Conservation (phyloP, 2,888 invertebrate genomes). For the Lasioglossum vierecki region DNA sequence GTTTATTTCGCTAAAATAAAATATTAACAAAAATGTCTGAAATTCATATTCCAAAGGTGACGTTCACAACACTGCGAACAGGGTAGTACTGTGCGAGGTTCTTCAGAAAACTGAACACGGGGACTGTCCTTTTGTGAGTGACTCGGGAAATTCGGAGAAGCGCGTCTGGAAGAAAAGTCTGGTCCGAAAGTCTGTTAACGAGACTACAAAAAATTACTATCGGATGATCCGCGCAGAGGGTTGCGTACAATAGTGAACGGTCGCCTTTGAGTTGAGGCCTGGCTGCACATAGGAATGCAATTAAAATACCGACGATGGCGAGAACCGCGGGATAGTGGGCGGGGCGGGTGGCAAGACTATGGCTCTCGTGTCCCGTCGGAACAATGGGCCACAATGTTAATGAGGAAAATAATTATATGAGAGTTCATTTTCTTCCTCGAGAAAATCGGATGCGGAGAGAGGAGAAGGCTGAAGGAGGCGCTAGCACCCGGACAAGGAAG, state of each 20-base stretch:
- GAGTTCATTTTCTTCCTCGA: slow-evolving; percentile 73
- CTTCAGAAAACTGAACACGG: not conserved
- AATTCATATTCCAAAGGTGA: no score
- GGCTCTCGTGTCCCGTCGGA: slow-evolving; percentile 60
- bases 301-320: slow-evolving; percentile 54
- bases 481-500: slow-evolving; percentile 45
- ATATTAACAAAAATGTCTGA: no score
- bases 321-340: not conserved
- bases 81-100: not conserved
- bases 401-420: slow-evolving; percentile 81
- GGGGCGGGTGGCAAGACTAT: slow-evolving; percentile 50
- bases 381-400: slow-evolving; percentile 81
- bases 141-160: not conserved
- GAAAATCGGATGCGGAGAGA: slow-evolving; percentile 72
- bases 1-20: no score
- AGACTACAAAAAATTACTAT: slow-evolving; percentile 55
- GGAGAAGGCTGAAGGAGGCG: slow-evolving; percentile 45
- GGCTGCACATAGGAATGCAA: slow-evolving; percentile 67
- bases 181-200: slow-evolving; percentile 9
- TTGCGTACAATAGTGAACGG: slow-evolving; percentile 47
- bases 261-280: slow-evolving; percentile 66
- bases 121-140: not conserved
- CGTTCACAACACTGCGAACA: not conserved
- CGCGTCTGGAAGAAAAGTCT: not conserved
- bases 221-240: slow-evolving; percentile 39